Conservation (phyloP, 2,888 invertebrate species). For the Cerceris rybyensis region DNA sequence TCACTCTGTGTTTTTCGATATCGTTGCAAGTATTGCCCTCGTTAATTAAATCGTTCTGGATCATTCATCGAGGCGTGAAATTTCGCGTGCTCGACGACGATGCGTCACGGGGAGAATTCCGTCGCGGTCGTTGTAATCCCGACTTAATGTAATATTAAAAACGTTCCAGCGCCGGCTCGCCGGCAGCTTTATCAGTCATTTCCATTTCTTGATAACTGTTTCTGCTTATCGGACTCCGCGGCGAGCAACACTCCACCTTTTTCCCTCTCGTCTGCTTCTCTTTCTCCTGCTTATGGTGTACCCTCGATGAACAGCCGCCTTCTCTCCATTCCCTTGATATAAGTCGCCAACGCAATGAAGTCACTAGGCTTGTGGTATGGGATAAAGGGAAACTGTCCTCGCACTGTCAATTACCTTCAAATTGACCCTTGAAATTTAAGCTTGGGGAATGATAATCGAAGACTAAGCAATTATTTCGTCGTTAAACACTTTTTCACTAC, state of each 20-base stretch:
- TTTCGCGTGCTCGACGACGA: constrained; percentile 54
- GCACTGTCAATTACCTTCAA: too few relatives aligned
- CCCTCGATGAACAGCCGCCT: constrained; percentile 26
- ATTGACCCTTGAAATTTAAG: too few relatives aligned
- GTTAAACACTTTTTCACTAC: too few relatives aligned
- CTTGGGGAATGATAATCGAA: too few relatives aligned
- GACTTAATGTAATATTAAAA: constrained; percentile 76
- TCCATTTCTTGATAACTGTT: constrained; percentile 83
- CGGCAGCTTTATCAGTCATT: constrained; percentile 83
- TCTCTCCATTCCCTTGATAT: constrained; percentile 80
- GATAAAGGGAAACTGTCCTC: too few relatives aligned
- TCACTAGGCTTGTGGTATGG: too few relatives aligned
- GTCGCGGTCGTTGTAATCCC: constrained; percentile 53
- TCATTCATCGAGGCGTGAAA: constrained; percentile 45
- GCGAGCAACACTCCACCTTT: constrained; percentile 81
- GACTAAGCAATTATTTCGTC: too few relatives aligned
- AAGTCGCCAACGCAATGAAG: too few relatives aligned
- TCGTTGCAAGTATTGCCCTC: constrained; percentile 4
- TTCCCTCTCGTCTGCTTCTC: constrained; percentile 79
- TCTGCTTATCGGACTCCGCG: constrained; percentile 79
- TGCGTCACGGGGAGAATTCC: constrained; percentile 56
- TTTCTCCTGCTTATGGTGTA: constrained; percentile 30
- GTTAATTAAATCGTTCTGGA: constrained; percentile 46
- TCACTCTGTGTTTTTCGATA: background rate
- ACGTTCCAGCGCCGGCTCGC: constrained; percentile 68